These are phyloP conservation scores for Panthera leo DNA, from an alignment of 2,113 vertebrate genomes.

Conservation along the genomic window DNA sequence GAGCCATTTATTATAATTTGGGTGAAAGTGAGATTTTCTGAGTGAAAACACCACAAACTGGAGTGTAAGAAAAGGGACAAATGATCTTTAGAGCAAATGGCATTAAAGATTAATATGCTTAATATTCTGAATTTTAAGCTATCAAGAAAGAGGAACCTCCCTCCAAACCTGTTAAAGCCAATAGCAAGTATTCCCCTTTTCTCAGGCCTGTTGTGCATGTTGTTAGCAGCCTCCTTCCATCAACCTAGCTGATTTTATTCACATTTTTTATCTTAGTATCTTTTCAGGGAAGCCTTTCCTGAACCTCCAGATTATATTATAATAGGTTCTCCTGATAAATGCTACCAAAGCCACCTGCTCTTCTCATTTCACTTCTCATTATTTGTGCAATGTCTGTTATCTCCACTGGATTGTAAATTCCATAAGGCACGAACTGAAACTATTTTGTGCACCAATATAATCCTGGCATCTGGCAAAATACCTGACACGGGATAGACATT, in stretches of 20 bases:
- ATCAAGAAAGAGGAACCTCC: conserved; percentile 35
- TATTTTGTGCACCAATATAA: conserved; percentile 37
- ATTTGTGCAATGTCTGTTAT: not conserved
- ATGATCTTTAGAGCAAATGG: not conserved
- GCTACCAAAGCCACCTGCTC: not conserved
- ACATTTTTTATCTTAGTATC: not conserved
- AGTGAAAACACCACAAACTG: not conserved
- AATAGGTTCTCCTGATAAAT: not conserved
- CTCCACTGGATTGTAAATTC: not conserved
- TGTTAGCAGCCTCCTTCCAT: not conserved
- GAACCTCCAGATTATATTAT: not conserved
- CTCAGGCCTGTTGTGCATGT: not conserved
- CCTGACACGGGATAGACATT: not conserved
- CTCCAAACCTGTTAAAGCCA: not conserved
- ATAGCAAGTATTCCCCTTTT: not conserved
- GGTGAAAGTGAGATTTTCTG: not conserved
- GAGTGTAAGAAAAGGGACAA: not conserved
- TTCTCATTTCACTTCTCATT: not conserved
- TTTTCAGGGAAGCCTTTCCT: conserved; percentile 4
- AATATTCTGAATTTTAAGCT: not conserved
- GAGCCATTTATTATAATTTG: conserved; percentile 40
- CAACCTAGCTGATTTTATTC: not conserved
- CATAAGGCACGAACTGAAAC: not conserved
- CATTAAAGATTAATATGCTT: conserved; percentile 41
- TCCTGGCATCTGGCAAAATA: conserved; percentile 35